These are phyloP conservation scores for Beaufortia kweichowensis DNA, from an alignment of 2,113 vertebrate genomes.

Conservation along the genomic window DNA sequence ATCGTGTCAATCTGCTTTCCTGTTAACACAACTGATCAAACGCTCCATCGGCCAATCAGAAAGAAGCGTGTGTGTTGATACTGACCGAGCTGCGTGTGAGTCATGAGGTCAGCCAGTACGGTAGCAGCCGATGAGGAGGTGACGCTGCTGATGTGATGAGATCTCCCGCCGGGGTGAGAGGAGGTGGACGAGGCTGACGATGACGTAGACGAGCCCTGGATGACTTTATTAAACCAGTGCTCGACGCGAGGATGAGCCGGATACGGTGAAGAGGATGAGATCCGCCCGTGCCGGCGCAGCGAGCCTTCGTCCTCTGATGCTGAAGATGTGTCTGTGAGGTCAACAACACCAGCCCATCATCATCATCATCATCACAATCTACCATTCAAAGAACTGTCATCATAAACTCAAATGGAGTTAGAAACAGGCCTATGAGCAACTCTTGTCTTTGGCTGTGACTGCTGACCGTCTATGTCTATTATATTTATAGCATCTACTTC, in stretches of 20 bases:
- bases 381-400: too few species aligned
- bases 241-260: constrained; percentile 84
- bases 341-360: constrained; percentile 58
- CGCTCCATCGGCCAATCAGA: too few species aligned
- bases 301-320: constrained; percentile 98
- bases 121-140: constrained; percentile 77
- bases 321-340: constrained; percentile 94
- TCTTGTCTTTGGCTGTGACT: too few species aligned
- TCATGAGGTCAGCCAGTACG: constrained; percentile 85
- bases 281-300: constrained; percentile 85
- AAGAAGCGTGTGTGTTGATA: too few species aligned
- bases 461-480: too few species aligned
- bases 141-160: constrained; percentile 77
- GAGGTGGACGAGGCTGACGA: constrained; percentile 97
- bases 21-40: too few species aligned
- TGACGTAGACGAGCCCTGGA: constrained; percentile 97
- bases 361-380: too few species aligned
- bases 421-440: too few species aligned
- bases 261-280: constrained; percentile 84
- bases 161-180: constrained; percentile 92
- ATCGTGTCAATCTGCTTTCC: too few species aligned
- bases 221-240: constrained; percentile 92
- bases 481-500: too few species aligned
- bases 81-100: constrained; percentile 92
- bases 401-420: too few species aligned